These are phyloP conservation scores for Monochamus saltuarius DNA, from an alignment of 1,140 invertebrate genomes.

Conservation along the genomic window DNA sequence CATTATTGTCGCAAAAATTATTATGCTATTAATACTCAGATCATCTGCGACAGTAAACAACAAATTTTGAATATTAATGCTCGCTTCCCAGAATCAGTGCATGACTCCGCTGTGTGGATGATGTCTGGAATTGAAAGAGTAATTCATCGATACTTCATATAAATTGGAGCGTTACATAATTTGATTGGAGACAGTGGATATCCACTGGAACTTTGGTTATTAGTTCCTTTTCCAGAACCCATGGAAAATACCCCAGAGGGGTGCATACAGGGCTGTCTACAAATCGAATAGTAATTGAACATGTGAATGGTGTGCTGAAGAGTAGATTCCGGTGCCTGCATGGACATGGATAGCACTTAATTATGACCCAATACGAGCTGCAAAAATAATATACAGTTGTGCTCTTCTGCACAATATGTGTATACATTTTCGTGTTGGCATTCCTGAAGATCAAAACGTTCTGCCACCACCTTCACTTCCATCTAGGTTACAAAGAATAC, in stretches of 20 bases:
- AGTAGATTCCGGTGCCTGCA: slow-evolving; percentile 11
- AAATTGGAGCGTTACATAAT: neutral
- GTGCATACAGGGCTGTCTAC: neutral
- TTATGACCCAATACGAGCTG: slow-evolving; percentile 8
- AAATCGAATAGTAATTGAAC: slow-evolving; percentile 7
- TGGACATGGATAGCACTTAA: slow-evolving; percentile 6
- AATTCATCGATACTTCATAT: neutral
- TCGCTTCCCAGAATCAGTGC: slow-evolving; percentile 11
- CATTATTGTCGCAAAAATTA: neutral
- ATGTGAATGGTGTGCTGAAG: slow-evolving; percentile 13
- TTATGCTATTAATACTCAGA: slow-evolving; percentile 4
- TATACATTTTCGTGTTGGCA: no score
- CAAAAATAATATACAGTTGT: slow-evolving; percentile 8
- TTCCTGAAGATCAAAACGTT: no score
- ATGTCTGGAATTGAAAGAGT: neutral
- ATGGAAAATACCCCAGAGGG: neutral
- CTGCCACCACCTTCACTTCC: no score
- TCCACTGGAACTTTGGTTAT: slow-evolving; percentile 7
- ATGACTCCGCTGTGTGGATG: slow-evolving; percentile 9
- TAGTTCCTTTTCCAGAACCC: neutral
- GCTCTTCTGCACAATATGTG: neutral
- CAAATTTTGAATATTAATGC: slow-evolving; percentile 3
- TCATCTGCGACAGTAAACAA: neutral
- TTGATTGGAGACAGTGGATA: slow-evolving; percentile 15
- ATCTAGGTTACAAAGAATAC: no score